phyloP scores from a whole-genome alignment of 1,140 invertebrate genomes.

The Acromyrmex heyeri region DNA sequence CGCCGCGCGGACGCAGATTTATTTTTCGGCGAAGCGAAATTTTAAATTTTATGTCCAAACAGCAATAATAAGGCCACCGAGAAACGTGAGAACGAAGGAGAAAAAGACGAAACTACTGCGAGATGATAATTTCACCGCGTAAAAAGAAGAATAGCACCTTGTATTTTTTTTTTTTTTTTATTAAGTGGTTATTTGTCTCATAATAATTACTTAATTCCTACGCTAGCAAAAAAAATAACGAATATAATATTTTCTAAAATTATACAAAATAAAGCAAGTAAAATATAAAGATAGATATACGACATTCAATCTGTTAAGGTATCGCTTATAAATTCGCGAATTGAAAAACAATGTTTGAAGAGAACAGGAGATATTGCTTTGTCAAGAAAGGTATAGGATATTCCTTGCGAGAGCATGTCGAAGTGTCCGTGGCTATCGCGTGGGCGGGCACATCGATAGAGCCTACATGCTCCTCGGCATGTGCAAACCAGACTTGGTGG shows the following conservation, averaged over 20 bases:
- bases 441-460: conserved; percentile 75
- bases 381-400: conserved; percentile 56
- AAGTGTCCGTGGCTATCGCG: conserved; percentile 65
- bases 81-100: conserved; percentile 65
- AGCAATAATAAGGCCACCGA: conserved; percentile 70
- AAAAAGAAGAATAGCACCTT: conserved; percentile 51
- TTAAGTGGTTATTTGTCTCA: neutral
- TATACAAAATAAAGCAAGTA: neutral
- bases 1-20: conserved; percentile 54
- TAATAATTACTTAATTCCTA: neutral
- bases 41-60: conserved; percentile 78
- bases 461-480: conserved; percentile 76
- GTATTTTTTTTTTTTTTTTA: conserved; percentile 19
- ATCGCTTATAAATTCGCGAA: neutral
- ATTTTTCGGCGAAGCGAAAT: conserved; percentile 79
- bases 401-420: conserved; percentile 63
- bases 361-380: conserved; percentile 58
- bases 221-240: neutral
- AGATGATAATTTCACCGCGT: conserved; percentile 68
- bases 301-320: neutral
- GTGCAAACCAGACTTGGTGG: conserved; percentile 67
- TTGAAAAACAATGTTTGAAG: conserved; percentile 25
- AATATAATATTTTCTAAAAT: neutral
- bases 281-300: neutral
- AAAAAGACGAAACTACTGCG: conserved; percentile 65